Evolutionary conservation across 1,140 invertebrate species (phyloP).

Genomic region (Camponotus floridanus): DNA sequence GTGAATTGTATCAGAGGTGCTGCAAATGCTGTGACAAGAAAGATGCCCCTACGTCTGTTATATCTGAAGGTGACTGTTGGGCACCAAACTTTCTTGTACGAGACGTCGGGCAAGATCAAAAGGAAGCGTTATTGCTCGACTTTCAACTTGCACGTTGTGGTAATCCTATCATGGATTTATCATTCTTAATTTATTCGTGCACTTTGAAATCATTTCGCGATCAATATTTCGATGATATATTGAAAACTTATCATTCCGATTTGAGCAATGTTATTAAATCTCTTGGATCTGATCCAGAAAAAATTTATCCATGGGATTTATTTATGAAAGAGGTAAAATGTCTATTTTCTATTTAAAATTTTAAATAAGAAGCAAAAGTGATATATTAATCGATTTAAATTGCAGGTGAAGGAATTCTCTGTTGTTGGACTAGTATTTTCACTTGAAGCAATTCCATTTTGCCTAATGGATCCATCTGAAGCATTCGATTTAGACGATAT

Average conservation of each 20-base stretch:
- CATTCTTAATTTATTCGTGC: constrained; percentile 89
- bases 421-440: constrained; percentile 88
- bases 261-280: constrained; percentile 86
- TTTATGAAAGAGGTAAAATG: constrained; percentile 81
- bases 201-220: constrained; percentile 87
- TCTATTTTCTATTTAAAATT: constrained; percentile 8
- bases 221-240: constrained; percentile 87
- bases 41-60: constrained; percentile 84
- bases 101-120: constrained; percentile 80
- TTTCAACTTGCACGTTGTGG: constrained; percentile 89
- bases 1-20: constrained; percentile 76
- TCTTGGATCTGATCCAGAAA: constrained; percentile 88
- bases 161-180: constrained; percentile 88
- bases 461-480: constrained; percentile 87
- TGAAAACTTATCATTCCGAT: constrained; percentile 87
- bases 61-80: constrained; percentile 92
- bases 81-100: constrained; percentile 90
- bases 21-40: constrained; percentile 64
- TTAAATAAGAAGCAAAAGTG: too few relatives aligned
- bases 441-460: constrained; percentile 89
- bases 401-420: constrained; percentile 88
- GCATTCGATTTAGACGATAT: constrained; percentile 88
- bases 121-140: constrained; percentile 89
- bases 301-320: constrained; percentile 87
- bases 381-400: constrained; percentile 39